These are phyloP conservation scores for Smittia sp. DNA, from an alignment of 2,888 invertebrate species.

Conservation along the genomic window DNA sequence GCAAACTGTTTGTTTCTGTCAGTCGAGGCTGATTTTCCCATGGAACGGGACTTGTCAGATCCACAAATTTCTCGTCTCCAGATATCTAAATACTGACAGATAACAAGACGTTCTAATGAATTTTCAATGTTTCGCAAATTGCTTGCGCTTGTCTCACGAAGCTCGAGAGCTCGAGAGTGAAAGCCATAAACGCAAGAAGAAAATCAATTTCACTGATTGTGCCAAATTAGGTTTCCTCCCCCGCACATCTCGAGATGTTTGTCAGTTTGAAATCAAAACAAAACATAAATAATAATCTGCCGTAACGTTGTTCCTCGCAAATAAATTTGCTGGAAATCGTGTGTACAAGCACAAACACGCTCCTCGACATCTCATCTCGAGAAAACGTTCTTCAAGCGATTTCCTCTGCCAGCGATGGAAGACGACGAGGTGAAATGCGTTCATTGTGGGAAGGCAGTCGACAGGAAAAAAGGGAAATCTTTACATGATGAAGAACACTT, in stretches of 20 bases:
- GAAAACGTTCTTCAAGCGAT: not conserved
- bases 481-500: not conserved
- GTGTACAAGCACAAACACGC: not conserved
- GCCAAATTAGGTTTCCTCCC: not conserved
- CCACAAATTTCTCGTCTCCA: not conserved
- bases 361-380: not conserved
- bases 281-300: not conserved
- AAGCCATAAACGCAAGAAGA: not conserved
- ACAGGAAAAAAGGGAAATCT: not conserved
- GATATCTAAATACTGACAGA: not conserved
- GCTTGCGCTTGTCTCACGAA: not conserved
- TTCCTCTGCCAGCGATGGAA: not conserved
- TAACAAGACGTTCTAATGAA: not conserved
- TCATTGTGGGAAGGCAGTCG: not conserved
- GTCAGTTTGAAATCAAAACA: not conserved
- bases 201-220: slow-evolving; percentile 7
- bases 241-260: not conserved
- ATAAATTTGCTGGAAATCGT: not conserved
- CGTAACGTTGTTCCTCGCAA: not conserved
- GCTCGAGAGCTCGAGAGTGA: not conserved
- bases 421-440: not conserved
- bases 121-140: not conserved
- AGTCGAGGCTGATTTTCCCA: not conserved
- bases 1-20: not conserved
- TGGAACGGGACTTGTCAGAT: not conserved